A percentile compares a stretch with the other conserved stretches of the same genome.
Evolutionary conservation across 2,888 invertebrate genomes (phyloP).

Genomic region (Catonia carolina): DNA sequence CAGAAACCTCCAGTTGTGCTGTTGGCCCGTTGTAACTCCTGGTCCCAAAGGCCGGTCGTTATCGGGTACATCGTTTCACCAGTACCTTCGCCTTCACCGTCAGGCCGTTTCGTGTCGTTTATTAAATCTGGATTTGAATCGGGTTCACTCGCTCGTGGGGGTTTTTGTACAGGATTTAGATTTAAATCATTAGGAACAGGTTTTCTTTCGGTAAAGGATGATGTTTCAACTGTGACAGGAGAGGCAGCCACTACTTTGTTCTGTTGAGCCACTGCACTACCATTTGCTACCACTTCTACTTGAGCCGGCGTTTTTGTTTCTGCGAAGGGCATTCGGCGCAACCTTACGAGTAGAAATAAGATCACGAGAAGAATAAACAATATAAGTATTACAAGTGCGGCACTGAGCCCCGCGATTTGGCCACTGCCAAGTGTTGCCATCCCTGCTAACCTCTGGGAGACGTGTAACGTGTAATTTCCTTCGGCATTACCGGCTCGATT

Average conservation of each 20-base stretch:
- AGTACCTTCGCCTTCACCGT: conserved; percentile 51
- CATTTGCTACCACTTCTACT: conserved; percentile 58
- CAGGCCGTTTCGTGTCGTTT: conserved; percentile 67
- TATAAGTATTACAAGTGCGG: conserved; percentile 70
- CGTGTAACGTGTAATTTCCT: conserved; percentile 82
- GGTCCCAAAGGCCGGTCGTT: conserved; percentile 67
- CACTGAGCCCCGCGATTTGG: conserved; percentile 78
- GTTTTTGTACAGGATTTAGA: conserved; percentile 27
- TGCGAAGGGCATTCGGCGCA: conserved; percentile 54
- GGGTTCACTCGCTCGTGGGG: conserved; percentile 44
- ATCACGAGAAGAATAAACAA: conserved; percentile 65
- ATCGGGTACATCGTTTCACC: conserved; percentile 66
- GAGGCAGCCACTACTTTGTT: conserved; percentile 16
- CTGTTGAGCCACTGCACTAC: conserved; percentile 24
- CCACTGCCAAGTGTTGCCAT: conserved; percentile 76
- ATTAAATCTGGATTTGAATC: conserved; percentile 79
- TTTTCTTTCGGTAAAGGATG: conserved; percentile 28
- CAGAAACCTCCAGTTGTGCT: conserved; percentile 41
- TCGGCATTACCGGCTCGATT: conserved; percentile 82
- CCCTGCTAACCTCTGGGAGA: conserved; percentile 68
- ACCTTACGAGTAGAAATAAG: conserved; percentile 64
- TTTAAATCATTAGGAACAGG: conserved; percentile 20
- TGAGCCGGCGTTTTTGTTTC: conserved; percentile 55
- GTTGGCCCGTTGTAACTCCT: conserved; percentile 50
- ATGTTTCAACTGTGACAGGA: conserved; percentile 26